Evolutionary conservation across 2,888 invertebrate species (phyloP).

Genomic region (Argynnis bischoffii): DNA sequence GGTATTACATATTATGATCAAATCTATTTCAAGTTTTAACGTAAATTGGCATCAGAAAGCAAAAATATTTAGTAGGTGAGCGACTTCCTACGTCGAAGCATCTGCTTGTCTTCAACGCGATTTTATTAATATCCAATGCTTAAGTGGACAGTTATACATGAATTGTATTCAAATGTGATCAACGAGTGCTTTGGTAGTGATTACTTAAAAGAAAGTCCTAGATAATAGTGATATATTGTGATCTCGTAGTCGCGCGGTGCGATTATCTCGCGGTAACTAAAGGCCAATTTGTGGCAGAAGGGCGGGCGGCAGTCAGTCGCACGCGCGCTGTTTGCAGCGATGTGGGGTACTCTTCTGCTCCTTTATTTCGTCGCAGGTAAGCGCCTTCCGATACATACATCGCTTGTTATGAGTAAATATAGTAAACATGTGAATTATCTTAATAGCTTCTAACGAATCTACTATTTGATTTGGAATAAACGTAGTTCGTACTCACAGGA

Average conservation of each 20-base stretch:
- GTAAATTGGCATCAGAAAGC: slow-evolving; percentile 19
- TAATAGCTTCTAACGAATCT: too few species aligned
- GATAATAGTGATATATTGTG: slow-evolving; percentile 29
- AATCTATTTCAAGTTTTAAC: slow-evolving; percentile 27
- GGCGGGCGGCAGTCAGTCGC: slow-evolving; percentile 60
- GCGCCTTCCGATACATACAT: slow-evolving; percentile 1
- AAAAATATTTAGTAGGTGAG: slow-evolving; percentile 26
- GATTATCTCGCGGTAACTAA: slow-evolving; percentile 52
- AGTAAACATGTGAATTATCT: too few species aligned
- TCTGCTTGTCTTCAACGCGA: slow-evolving; percentile 8
- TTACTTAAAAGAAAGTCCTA: slow-evolving; percentile 41
- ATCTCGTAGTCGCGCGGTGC: slow-evolving; percentile 40
- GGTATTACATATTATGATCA: slow-evolving; percentile 23
- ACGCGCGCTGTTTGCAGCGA: slow-evolving; percentile 46
- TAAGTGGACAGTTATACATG: neutral
- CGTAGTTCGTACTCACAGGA: too few species aligned
- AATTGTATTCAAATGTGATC: neutral
- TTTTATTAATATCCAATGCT: neutral
- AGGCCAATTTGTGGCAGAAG: slow-evolving; percentile 62
- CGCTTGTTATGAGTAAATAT: neutral
- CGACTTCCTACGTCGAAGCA: slow-evolving; percentile 28
- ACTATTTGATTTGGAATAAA: too few species aligned
- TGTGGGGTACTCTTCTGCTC: slow-evolving; percentile 52
- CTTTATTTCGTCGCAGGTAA: slow-evolving; percentile 66
- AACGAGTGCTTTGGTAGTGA: neutral